Evolutionary conservation across 2,888 invertebrate genomes (phyloP), one percentile per base, ranked within the genome.

Genomic region (Entomobrya multifasciata): DNA sequence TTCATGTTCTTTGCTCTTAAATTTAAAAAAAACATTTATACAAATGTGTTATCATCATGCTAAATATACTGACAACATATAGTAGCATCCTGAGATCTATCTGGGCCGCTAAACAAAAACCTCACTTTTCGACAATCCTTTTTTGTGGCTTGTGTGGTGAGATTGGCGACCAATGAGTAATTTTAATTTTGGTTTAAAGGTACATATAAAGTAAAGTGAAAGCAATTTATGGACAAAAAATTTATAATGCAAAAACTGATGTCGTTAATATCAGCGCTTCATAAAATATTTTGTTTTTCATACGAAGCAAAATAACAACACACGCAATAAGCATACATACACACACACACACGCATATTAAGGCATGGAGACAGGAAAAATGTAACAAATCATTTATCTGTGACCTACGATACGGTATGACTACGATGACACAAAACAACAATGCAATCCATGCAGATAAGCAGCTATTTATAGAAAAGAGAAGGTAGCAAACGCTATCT

Each of bases 371-470:
- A n/a, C 47, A 72, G 74, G 55, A 74, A 30, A 60, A 36, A 78
- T 20, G 30, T 55, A 62, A 83, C 83, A 83, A 83, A 83, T 83
- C 83, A 83, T 76, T 47, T 30, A 72, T 83, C 49, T 72, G 25
- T 77, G 67, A 77, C 77, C 77, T 77, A 77, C 65, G 65, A 27
- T 79, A 27, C 65, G 65, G 47, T 79, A 27, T 62, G 47, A 27
- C 70, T 36, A 4, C 8, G 36, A 36, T 36, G 36, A 36, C 36
- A 36, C 36, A 36, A 36, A 36, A 67, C 55, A 65, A 78, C 60
- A 62, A 78, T 62, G 78, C 44, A 44, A 62, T 44, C 20, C 57
- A 80, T 22, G 57, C 57, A 60, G 57, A 76, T 41, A 20, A 6
- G 36, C 36, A 36, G 8, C 36, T 36, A 36, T 36, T 36, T 36